Conservation (phyloP, 2,888 invertebrate genomes). For the Pyrrhosoma nymphula region DNA sequence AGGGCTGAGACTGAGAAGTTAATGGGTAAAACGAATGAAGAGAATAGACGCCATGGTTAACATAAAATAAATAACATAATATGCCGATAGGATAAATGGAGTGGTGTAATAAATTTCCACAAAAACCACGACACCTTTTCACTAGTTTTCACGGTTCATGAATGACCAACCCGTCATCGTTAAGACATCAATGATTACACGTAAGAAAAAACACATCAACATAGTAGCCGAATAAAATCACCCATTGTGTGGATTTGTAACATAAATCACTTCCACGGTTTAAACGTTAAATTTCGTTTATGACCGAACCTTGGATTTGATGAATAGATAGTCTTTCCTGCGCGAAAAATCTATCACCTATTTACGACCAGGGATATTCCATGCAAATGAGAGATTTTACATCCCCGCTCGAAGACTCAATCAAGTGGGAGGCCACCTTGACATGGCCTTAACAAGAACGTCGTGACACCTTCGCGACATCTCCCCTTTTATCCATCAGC, state of each 20-base stretch:
- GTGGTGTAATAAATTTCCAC: too few relatives aligned
- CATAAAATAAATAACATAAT: too few relatives aligned
- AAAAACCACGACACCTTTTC: too few relatives aligned
- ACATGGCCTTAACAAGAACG: conserved; percentile 1
- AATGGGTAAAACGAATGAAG: too few relatives aligned
- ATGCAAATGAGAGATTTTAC: neutral
- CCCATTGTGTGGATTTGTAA: neutral
- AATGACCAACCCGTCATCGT: too few relatives aligned
- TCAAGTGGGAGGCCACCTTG: neutral
- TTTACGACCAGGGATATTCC: neutral
- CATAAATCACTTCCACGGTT: too few relatives aligned
- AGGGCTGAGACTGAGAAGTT: too few relatives aligned
- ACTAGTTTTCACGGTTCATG: neutral
- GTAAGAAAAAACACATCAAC: too few relatives aligned
- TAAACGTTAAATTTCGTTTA: neutral
- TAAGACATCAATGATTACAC: too few relatives aligned
- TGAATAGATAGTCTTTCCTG: neutral
- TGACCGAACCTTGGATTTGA: neutral
- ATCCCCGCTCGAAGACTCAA: neutral
- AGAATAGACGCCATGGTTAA: too few relatives aligned
- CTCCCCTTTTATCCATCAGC: neutral
- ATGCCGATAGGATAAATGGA: too few relatives aligned
- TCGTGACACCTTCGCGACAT: neutral
- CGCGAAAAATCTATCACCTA: neutral
- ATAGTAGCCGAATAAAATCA: too few relatives aligned